Base-by-base conservation (phyloP, 2,113 vertebrate species). In the Oxyura jamaicensis region DNA sequence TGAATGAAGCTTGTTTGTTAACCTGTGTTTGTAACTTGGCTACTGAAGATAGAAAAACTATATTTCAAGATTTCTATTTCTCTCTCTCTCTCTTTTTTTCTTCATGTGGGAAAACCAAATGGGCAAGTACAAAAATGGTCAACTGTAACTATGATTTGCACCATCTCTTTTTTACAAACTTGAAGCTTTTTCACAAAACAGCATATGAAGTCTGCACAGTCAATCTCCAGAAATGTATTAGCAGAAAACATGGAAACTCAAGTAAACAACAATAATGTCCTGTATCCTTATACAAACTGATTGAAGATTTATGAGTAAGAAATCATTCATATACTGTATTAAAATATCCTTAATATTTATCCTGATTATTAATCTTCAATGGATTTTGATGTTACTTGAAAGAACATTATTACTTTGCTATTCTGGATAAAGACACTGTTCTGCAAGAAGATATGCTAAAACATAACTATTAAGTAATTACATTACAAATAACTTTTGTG, bases 361-460 rank as follows among this genome's bases (percentile, higher is more conserved):
- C 46, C 52, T 14, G 12, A 82, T 77, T 88, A 82, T 60, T 91
- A 88, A 86, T 68, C 53, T 81, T 42, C 86, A 96, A 68, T 83
- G 31, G 50, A 65, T n/a, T 85, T 76, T 3, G 4, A 90, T 89
- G 22, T 55, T 83, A 81, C 83, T 92, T 94, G 82, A 96, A 71
- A 69, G 90, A 83, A n/a, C 21, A 4, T 91, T 90, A 91, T 81
- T 95, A 90, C 36, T 94, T 96, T 94, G 73, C 65, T 94, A 86
- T 75, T 93, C 91, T 96, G 90, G 52, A 90, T 91, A 77, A 96
- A 96, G 78, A 58, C 55, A 65, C 72, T 69, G 94, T 95, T 33
- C 92, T 96, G n/a, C 62, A 95, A 88, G 79, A 88, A 97, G 97
- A 95, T 86, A 94, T 46, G 60, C 74, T 90, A 76, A 97, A 92